Evolutionary conservation across 2,113 vertebrate genomes (phyloP).

Genomic region (Numida meleagris): DNA sequence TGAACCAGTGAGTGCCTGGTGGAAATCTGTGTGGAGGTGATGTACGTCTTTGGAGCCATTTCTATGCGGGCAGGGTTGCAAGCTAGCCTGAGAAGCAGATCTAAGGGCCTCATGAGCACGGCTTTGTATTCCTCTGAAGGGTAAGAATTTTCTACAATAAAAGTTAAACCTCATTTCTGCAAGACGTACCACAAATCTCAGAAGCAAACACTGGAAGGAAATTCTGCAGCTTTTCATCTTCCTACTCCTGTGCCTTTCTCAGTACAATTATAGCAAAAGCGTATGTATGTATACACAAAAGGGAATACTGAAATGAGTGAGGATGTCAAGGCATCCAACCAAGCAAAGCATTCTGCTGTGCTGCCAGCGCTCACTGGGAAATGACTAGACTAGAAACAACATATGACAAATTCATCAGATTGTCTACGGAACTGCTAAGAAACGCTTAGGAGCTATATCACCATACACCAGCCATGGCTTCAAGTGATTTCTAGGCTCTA

Average conservation of each 20-base stretch:
- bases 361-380: neutral
- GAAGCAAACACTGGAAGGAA: neutral
- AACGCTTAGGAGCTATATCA: neutral
- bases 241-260: neutral
- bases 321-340: neutral
- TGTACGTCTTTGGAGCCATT: neutral
- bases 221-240: neutral
- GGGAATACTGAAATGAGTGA: neutral
- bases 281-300: neutral
- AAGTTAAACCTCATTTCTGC: neutral
- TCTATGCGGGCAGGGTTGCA: neutral
- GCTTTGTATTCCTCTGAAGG: neutral
- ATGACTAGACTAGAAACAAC: neutral
- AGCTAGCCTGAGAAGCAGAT: neutral
- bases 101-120: neutral
- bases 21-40: neutral
- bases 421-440: neutral
- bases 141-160: neutral
- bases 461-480: neutral
- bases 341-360: neutral
- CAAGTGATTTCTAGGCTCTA: neutral
- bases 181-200: neutral
- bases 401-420: neutral
- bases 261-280: neutral
- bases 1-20: neutral